Percentiles rank a stretch among this genome's conserved stretches.
These are phyloP conservation scores for Burhinus bistriatus DNA, from an alignment of 2,113 vertebrate species.

Conservation along the genomic window DNA sequence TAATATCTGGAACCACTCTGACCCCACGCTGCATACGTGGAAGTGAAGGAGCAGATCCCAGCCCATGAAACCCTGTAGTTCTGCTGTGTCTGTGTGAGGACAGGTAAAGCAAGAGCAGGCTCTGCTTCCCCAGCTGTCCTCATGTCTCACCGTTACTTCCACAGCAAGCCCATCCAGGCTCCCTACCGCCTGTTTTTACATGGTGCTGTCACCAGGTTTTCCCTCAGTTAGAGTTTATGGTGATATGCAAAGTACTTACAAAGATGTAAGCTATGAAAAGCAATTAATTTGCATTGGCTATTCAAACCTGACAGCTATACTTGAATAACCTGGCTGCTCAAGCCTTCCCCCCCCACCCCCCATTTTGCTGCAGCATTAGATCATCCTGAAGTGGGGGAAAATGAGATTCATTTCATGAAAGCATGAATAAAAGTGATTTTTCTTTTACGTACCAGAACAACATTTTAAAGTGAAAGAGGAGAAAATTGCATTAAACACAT, in stretches of 20 bases:
- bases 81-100: not conserved
- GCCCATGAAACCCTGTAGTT: not conserved
- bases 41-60: not conserved
- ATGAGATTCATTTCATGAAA: not conserved
- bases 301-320: not conserved
- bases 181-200: not conserved
- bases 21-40: fast-evolving
- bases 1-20: not conserved
- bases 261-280: not conserved
- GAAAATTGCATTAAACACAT: not conserved
- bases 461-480: not conserved
- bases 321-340: not conserved
- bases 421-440: not conserved
- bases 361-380: not conserved
- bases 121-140: not conserved
- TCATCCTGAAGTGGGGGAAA: not conserved
- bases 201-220: not conserved
- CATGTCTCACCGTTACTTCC: not conserved
- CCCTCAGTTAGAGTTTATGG: not conserved
- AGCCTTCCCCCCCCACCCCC: not conserved
- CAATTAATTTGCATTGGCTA: not conserved
- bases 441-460: not conserved
- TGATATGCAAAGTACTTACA: not conserved
- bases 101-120: not conserved
- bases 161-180: not conserved